These are phyloP conservation scores for Neoascia interrupta DNA, from an alignment of 2,888 invertebrate genomes.

Conservation along the genomic window DNA sequence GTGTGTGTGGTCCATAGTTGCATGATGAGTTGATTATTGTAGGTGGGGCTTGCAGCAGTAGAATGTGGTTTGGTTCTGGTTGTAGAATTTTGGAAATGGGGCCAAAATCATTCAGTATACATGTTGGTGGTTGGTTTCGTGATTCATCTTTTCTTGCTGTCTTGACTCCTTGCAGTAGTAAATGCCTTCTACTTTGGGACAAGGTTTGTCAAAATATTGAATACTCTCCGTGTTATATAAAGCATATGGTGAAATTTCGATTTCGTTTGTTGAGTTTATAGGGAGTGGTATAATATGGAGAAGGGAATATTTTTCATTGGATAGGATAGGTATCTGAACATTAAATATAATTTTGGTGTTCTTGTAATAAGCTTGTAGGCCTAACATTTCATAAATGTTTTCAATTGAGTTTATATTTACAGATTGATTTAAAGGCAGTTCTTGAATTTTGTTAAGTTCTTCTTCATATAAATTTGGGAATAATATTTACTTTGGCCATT, in stretches of 20 bases:
- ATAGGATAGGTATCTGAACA: neutral
- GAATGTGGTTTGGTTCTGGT: constrained; percentile 26
- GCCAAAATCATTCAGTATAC: neutral
- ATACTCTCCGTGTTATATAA: neutral
- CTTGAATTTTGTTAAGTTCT: neutral
- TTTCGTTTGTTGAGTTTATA: neutral
- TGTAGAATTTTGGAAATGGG: neutral
- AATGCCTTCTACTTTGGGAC: neutral
- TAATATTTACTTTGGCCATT: neutral
- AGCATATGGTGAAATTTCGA: neutral
- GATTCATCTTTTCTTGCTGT: neutral
- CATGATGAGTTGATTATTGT: constrained; percentile 13
- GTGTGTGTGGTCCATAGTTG: neutral
- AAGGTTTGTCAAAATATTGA: constrained; percentile 21
- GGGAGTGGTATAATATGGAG: constrained; percentile 16
- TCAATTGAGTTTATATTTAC: neutral
- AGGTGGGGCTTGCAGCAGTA: constrained; percentile 1
- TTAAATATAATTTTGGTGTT: constrained; percentile 1
- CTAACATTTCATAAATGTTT: neutral
- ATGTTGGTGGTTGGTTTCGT: constrained; percentile 10
- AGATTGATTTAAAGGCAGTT: neutral
- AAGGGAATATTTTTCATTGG: neutral
- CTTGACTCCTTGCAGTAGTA: neutral
- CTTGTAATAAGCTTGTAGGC: constrained; percentile 1
- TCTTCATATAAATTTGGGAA: neutral